Conservation (phyloP, 2,888 invertebrate genomes). For the Torymus aiolomorphi region DNA sequence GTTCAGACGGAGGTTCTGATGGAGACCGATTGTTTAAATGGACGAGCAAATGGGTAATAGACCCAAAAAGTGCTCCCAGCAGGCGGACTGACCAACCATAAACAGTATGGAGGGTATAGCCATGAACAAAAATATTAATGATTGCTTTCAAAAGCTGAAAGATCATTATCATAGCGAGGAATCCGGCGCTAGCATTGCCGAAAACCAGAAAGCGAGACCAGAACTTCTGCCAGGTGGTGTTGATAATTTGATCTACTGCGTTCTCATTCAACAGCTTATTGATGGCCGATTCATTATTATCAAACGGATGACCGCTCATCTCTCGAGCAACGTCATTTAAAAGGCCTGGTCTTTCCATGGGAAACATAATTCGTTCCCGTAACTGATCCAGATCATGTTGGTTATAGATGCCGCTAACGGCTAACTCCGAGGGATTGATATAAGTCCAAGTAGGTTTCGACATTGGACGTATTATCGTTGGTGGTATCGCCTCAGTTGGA, state of each 20-base stretch:
- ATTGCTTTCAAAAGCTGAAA: not conserved
- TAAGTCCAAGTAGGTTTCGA: constrained; percentile 19
- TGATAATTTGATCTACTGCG: not conserved
- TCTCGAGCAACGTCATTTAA: not conserved
- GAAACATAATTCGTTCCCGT: too few relatives aligned
- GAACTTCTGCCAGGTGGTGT: too few relatives aligned
- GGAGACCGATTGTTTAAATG: too few relatives aligned
- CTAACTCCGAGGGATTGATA: constrained; percentile 22
- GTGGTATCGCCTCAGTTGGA: not conserved
- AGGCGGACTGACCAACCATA: not conserved
- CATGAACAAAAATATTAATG: not conserved
- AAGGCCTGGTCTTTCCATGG: constrained; percentile 7
- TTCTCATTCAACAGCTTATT: not conserved
- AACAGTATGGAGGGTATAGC: not conserved
- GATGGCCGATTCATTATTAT: not conserved
- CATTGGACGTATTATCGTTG: constrained; percentile 20
- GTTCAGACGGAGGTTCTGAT: too few relatives aligned
- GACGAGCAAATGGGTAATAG: too few relatives aligned
- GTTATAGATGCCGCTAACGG: constrained; percentile 55
- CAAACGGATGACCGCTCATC: not conserved
- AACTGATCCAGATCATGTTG: constrained; percentile 43
- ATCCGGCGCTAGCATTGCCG: not conserved
- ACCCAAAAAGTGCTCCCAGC: too few relatives aligned
- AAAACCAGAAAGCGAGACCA: not conserved
- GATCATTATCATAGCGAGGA: not conserved